These are phyloP conservation scores for Agraylea sexmaculata DNA, from an alignment of 1,140 invertebrate species.

Conservation along the genomic window DNA sequence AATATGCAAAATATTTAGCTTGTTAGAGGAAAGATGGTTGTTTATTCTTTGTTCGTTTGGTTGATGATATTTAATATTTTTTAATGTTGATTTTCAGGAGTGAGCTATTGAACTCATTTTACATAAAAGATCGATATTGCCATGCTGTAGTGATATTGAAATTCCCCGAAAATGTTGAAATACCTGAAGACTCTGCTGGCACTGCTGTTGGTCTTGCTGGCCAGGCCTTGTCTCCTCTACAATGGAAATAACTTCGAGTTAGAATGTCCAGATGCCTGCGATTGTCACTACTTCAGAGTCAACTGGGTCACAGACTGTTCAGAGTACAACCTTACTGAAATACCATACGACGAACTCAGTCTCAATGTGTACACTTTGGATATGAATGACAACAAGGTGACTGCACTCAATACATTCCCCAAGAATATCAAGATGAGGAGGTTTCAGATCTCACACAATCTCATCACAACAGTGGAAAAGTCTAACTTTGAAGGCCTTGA, in stretches of 20 bases:
- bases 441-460: conserved; percentile 57
- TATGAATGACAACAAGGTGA: conserved; percentile 57
- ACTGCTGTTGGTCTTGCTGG: too few relatives aligned
- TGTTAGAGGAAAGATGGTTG: too few relatives aligned
- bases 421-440: conserved; percentile 52
- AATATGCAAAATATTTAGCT: too few relatives aligned
- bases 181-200: too few relatives aligned
- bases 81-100: too few relatives aligned
- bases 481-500: conserved; percentile 49
- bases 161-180: too few relatives aligned
- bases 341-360: conserved; percentile 55
- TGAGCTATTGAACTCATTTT: too few relatives aligned
- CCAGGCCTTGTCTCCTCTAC: too few relatives aligned
- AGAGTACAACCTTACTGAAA: conserved; percentile 57
- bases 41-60: too few relatives aligned
- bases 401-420: conserved; percentile 46
- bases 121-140: too few relatives aligned
- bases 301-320: conserved; percentile 69
- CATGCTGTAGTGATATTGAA: too few relatives aligned
- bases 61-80: too few relatives aligned
- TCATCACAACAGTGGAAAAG: conserved; percentile 44
- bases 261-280: conserved; percentile 59
- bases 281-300: conserved; percentile 63
- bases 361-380: conserved; percentile 58
- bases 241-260: conserved; percentile 51